These are phyloP conservation scores for Rhabdomys dilectus DNA, from an alignment of 2,113 vertebrate genomes.

Conservation along the genomic window DNA sequence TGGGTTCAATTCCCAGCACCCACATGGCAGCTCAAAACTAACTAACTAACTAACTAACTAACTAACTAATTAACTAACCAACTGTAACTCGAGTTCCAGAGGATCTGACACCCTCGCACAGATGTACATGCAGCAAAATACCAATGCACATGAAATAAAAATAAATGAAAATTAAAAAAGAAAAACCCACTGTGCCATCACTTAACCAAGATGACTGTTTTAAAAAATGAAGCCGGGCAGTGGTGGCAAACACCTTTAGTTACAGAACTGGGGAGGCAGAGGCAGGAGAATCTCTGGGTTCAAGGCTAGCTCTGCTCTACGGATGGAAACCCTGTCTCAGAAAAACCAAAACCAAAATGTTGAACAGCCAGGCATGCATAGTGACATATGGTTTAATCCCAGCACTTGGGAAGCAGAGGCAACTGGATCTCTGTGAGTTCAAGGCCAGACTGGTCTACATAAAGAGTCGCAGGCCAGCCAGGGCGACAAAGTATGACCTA, in stretches of 20 bases:
- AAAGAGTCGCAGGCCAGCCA: background rate
- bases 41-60: no score
- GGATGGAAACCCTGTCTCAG: no score
- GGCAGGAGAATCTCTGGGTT: background rate
- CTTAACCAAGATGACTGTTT: background rate
- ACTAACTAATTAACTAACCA: no score
- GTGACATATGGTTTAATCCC: background rate
- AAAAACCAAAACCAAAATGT: background rate
- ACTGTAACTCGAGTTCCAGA: background rate
- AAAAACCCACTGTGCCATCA: background rate
- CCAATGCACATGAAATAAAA: background rate
- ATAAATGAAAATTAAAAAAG: no score
- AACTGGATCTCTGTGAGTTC: background rate
- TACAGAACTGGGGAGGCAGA: background rate
- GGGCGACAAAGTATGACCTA: background rate
- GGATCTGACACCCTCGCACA: background rate
- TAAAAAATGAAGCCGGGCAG: background rate
- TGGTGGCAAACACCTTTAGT: background rate
- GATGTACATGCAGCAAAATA: background rate
- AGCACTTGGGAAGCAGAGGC: background rate
- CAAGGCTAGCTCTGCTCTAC: background rate
- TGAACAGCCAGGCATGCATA: background rate
- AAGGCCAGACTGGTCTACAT: background rate
- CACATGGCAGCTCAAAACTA: background rate
- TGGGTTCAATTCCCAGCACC: background rate